Conservation (phyloP, 2,113 vertebrate species). For the Thamnophis sirtalis region DNA sequence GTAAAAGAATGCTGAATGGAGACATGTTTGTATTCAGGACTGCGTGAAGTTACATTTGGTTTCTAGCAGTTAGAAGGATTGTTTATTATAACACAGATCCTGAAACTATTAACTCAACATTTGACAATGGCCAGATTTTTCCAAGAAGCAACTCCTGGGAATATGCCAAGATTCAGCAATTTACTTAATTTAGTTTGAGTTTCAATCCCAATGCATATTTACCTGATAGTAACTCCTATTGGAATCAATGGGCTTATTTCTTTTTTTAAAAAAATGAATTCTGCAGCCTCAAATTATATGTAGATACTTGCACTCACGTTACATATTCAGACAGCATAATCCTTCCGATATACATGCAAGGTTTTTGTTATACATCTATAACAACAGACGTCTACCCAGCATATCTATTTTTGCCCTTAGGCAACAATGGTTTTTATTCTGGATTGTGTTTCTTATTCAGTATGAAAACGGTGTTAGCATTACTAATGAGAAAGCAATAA, state of each 20-base stretch:
- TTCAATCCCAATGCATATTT: neutral
- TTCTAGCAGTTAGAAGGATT: constrained; percentile 47
- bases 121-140: constrained; percentile 66
- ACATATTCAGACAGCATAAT: neutral
- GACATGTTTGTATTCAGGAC: constrained; percentile 66
- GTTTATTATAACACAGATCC: constrained; percentile 48
- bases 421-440: neutral
- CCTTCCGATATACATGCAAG: neutral
- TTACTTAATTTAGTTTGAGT: constrained; percentile 57
- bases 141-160: neutral
- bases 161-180: constrained; percentile 58
- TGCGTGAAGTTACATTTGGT: constrained; percentile 44
- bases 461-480: neutral
- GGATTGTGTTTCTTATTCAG: neutral
- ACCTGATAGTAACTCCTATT: neutral
- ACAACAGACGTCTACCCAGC: neutral
- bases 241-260: neutral
- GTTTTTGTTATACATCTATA: neutral
- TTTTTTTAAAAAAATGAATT: neutral
- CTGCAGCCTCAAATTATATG: neutral
- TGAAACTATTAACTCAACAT: constrained; percentile 38
- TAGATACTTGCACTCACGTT: neutral
- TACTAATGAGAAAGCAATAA: neutral
- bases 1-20: constrained; percentile 62
- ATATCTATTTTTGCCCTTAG: constrained; percentile 36